A percentile compares a stretch with the other conserved stretches of the same genome.
Evolutionary conservation across 2,797 vertebrate species (phyloP).

Genomic region (Anguilla marmorata): DNA sequence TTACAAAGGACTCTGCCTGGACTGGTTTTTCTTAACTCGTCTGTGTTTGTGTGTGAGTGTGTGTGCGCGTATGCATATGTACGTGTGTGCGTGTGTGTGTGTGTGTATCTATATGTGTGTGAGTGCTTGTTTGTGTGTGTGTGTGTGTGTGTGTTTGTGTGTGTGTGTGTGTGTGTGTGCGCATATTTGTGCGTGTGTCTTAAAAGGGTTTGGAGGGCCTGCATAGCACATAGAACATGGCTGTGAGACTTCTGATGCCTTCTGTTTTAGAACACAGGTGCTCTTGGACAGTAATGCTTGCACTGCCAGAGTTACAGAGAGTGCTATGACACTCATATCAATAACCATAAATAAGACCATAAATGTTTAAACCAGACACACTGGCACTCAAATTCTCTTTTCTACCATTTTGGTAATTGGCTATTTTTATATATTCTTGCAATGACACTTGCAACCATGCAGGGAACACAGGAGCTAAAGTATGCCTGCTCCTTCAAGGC

Average conservation of each 20-base stretch:
- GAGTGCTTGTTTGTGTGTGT: not conserved
- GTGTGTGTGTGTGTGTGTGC: not conserved
- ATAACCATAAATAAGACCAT: not conserved
- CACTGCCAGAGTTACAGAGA: not conserved
- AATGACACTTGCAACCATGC: not conserved
- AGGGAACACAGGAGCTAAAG: too few species aligned
- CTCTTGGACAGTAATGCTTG: not conserved
- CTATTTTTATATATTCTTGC: not conserved
- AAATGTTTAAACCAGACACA: not conserved
- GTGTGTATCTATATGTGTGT: not conserved
- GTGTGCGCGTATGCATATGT: not conserved
- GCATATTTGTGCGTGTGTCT: not conserved
- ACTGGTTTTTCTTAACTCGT: not conserved
- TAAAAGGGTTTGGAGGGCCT: not conserved
- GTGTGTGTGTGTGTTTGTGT: not conserved
- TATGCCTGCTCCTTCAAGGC: too few species aligned
- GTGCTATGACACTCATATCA: not conserved
- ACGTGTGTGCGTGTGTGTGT: not conserved
- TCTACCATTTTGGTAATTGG: not conserved
- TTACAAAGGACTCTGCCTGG: not conserved
- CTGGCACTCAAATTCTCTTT: not conserved
- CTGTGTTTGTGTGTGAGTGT: not conserved
- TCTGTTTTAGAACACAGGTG: not conserved
- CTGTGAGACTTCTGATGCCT: not conserved
- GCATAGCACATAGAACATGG: not conserved